Evolutionary conservation across 2,888 invertebrate genomes (phyloP).

Genomic region (Sarcophaga carnaria): DNA sequence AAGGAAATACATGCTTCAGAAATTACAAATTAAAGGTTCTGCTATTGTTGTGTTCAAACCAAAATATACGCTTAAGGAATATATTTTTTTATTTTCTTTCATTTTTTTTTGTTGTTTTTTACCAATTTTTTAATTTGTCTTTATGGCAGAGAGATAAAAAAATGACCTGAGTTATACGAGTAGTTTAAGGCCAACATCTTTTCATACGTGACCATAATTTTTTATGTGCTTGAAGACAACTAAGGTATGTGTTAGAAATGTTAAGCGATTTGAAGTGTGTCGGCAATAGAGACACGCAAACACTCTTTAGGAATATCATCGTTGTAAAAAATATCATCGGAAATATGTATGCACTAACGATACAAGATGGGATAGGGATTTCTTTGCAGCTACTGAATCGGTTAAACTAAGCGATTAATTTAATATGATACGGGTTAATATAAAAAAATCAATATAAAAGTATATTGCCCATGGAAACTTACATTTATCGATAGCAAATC

Average conservation of each 20-base stretch:
- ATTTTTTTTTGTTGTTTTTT: background rate
- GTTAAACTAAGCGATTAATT: too few species aligned
- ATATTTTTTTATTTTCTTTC: background rate
- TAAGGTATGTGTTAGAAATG: background rate
- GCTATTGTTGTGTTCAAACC: slow-evolving; percentile 17
- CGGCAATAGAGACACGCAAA: too few species aligned
- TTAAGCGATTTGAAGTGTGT: background rate
- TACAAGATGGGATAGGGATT: too few species aligned
- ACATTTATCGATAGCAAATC: too few species aligned
- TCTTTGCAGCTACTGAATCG: too few species aligned
- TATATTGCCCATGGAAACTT: too few species aligned
- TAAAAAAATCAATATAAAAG: too few species aligned
- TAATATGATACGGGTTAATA: too few species aligned
- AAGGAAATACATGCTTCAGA: background rate
- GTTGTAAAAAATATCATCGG: too few species aligned
- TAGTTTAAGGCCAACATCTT: slow-evolving; percentile 25
- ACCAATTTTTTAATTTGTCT: background rate
- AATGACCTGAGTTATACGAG: slow-evolving; percentile 1
- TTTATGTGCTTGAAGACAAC: background rate
- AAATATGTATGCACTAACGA: too few species aligned
- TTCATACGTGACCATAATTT: slow-evolving; percentile 16
- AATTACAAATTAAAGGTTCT: slow-evolving; percentile 45
- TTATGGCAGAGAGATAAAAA: background rate
- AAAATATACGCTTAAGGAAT: slow-evolving; percentile 24
- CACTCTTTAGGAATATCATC: too few species aligned